Evolutionary conservation across 2,888 invertebrate species (phyloP).

Genomic region (Cephalotes varians): DNA sequence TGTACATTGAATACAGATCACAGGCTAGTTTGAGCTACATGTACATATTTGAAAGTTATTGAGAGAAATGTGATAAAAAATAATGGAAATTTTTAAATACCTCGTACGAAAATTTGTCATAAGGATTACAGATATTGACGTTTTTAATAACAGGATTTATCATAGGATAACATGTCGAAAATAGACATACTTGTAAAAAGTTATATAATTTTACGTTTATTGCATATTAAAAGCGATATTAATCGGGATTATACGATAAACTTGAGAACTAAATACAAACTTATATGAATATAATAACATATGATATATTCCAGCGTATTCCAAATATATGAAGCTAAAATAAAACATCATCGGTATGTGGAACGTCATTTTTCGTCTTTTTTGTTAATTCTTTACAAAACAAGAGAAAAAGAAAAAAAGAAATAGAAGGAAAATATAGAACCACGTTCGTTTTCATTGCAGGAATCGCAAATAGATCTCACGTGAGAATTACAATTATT

Average conservation of each 20-base stretch:
- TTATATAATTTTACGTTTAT: conserved; percentile 20
- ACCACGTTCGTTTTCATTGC: conserved; percentile 16
- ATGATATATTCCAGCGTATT: not conserved
- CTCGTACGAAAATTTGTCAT: conserved; percentile 24
- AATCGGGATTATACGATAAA: not conserved
- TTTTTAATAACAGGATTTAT: not conserved
- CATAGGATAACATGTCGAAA: not conserved
- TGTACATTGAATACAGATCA: not conserved
- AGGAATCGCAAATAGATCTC: conserved; percentile 5
- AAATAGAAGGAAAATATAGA: not conserved
- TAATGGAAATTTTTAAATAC: not conserved
- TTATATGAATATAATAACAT: not conserved
- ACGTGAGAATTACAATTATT: not conserved
- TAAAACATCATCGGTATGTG: conserved; percentile 9
- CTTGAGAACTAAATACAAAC: conserved; percentile 9
- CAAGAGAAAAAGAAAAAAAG: not conserved
- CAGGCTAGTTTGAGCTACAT: not conserved
- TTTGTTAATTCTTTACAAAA: not conserved
- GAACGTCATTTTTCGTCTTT: not conserved
- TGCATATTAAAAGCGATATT: not conserved
- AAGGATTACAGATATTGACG: not conserved
- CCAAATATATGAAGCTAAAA: not conserved
- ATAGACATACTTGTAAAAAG: not conserved
- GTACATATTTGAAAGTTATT: not conserved
- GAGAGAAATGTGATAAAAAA: not conserved